Evolutionary conservation across 2,113 vertebrate genomes (phyloP), one percentile per base, ranked within the genome.

Genomic region (Peromyscus polionotus): DNA sequence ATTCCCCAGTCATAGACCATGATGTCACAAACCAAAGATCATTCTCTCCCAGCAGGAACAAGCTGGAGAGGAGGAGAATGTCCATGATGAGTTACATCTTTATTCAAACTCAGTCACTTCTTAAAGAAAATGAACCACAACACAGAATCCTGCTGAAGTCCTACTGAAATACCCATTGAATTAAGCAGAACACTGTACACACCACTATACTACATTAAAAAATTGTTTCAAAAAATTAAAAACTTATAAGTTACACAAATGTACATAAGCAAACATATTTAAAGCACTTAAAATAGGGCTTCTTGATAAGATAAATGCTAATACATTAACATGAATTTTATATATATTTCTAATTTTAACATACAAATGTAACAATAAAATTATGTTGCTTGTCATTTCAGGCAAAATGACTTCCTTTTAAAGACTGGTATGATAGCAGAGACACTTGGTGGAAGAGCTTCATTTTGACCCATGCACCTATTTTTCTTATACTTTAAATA

Each of bases 51-150:
- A 94, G 93, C 88, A 97, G 88, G 80, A 90, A 75, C 26, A 97
- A 79, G 85, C 81, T 80, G 14, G 96, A 36, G 73, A 98, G 95
- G 59, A 97, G 77, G 84, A 94, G 97, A 95, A 94, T 96, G 91
- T 97, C 54, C 0, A 28, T 48, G 72, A 75, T 83, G 72, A 96
- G 96, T 90, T 92, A 90, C 88, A 51, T 79, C 70, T 33, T 91
- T 91, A 77, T 83, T 93, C 80, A 85, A 86, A 93, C 81, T 90
- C 95, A 96, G 76, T 96, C 68, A 96, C 85, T 97, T 97, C 39
- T 54, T 94, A 57, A 96, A 92, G 86, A 98, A 98, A 98, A 97
- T 97, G 95, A 96, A 68, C 84, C 96, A 75, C 70, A 73, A 95
- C 92, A 95, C 93, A 96, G 79, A 93, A 81, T 92, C 97, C 97